Percentiles rank a stretch among this genome's conserved stretches.
phyloP scores from a whole-genome alignment of 1,140 invertebrate species.

The Polypedilum vanderplanki region DNA sequence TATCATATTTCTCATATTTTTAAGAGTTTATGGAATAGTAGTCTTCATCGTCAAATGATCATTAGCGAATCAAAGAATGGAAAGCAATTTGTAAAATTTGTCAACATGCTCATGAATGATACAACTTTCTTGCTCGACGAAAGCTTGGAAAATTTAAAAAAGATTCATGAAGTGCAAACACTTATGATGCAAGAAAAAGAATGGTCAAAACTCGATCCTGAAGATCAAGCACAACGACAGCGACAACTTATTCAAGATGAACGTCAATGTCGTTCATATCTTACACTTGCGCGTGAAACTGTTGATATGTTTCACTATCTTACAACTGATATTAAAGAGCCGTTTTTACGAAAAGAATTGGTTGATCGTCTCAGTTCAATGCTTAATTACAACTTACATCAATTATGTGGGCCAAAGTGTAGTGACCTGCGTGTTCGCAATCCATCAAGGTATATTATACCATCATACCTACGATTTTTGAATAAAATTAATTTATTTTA shows the following conservation, averaged over 20 bases:
- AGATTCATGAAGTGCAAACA: constrained; percentile 92
- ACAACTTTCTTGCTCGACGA: constrained; percentile 96
- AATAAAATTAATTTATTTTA: not conserved
- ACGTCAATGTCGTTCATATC: constrained; percentile 87
- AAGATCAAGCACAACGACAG: constrained; percentile 68
- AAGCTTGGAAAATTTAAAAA: constrained; percentile 87
- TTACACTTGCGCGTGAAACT: constrained; percentile 89
- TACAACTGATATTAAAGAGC: constrained; percentile 83
- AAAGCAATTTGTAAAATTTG: constrained; percentile 94
- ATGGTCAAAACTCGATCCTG: constrained; percentile 59
- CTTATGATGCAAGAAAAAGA: constrained; percentile 62
- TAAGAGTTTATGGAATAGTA: constrained; percentile 77
- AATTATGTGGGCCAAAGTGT: constrained; percentile 95
- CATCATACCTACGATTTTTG: too few species aligned
- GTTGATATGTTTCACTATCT: constrained; percentile 98
- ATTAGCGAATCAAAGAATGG: constrained; percentile 75
- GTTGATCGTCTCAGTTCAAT: constrained; percentile 91
- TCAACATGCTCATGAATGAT: constrained; percentile 99
- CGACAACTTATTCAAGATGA: constrained; percentile 83
- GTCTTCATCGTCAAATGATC: constrained; percentile 59
- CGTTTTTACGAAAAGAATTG: constrained; percentile 86
- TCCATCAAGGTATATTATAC: constrained; percentile 60
- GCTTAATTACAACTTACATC: constrained; percentile 95
- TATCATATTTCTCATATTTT: constrained; percentile 97
- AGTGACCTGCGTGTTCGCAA: constrained; percentile 95